Evolutionary conservation across 1,140 invertebrate species (phyloP), one percentile per base, ranked within the genome.

Genomic region (Tetragnatha versicolor): DNA sequence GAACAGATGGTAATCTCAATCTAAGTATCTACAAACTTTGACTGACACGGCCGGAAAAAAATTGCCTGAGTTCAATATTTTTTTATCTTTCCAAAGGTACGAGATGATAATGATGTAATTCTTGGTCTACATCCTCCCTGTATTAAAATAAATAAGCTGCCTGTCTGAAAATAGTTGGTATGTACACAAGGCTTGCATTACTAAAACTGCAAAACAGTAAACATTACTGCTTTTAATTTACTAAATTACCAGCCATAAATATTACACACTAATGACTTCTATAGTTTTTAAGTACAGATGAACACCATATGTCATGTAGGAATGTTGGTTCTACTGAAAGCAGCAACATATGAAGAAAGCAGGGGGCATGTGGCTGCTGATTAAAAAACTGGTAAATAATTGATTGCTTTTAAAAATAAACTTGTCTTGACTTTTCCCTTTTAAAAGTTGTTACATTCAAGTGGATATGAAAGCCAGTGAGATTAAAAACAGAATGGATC

Each of bases 71-170:
- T 79, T 68, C 33, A 25, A 25, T 1, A 51, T 51, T 22, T 51
- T 77, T 63, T 60, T 47, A 60, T 61, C 51, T 61, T 20, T 63
- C 49, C 29, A 29, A 53, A 55, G 42, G 31, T 55, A 65, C 66
- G 61, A 77, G 63, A 77, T 77, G 76, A 79, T 69, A 61, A 79
- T 60, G 65, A 79, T 79, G 76, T 69, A 79, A 79, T 79, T 69
- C 76, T 79, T 68, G 65, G 76, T 79, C 76, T 79, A 68, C 76
- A 79, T 79, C 55, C 58, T 63, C 45, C 66, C 60, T 79, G 78
- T 79, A 79, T 51, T 72, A 79, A 79, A 79, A 79, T 79, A 79
- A 79, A 79, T 79, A 79, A 79, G 78, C 78, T 79, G 78, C 78
- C 78, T 35, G 55, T 79, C 60, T 79, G 66, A 79, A 79, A 79